These are phyloP conservation scores for Callosobruchus maculatus DNA, from an alignment of 2,888 invertebrate species.

Conservation along the genomic window DNA sequence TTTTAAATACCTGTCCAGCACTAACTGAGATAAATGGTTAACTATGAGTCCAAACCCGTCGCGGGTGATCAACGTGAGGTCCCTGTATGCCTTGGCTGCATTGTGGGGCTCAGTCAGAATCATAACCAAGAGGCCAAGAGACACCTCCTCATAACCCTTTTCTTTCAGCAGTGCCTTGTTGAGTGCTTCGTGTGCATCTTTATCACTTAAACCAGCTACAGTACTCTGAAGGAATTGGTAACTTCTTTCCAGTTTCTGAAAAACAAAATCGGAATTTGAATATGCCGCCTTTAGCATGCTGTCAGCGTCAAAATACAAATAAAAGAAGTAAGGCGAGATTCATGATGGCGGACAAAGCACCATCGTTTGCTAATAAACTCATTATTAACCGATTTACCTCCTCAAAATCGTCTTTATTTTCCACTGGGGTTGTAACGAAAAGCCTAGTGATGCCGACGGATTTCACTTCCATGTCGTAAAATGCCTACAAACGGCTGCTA, in stretches of 20 bases:
- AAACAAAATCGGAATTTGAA: conserved; percentile 43
- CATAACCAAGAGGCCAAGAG: conserved; percentile 82
- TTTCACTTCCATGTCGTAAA: conserved; percentile 40
- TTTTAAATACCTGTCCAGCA: conserved; percentile 76
- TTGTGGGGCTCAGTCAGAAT: conserved; percentile 83
- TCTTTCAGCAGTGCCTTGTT: conserved; percentile 87
- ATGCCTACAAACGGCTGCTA: conserved; percentile 46
- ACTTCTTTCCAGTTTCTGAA: conserved; percentile 87
- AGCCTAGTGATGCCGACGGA: conserved; percentile 61
- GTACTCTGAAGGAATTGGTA: conserved; percentile 73
- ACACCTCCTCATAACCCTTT: conserved; percentile 88
- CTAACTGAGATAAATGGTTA: conserved; percentile 76
- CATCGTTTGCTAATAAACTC: conserved; percentile 47
- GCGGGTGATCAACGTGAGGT: conserved; percentile 83
- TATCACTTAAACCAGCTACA: conserved; percentile 81
- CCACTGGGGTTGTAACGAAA: conserved; percentile 77
- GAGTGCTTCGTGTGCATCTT: conserved; percentile 89
- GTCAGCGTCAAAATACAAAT: conserved; percentile 42
- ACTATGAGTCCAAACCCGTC: conserved; percentile 85
- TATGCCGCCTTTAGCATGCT: conserved; percentile 39
- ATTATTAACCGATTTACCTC: conserved; percentile 68
- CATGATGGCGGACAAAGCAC: conserved; percentile 56
- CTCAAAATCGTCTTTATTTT: conserved; percentile 86
- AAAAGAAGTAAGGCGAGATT: conserved; percentile 47
- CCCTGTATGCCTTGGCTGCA: conserved; percentile 84